Conservation (phyloP, 2,888 invertebrate genomes). For the Rotaria magnacalcarata region DNA sequence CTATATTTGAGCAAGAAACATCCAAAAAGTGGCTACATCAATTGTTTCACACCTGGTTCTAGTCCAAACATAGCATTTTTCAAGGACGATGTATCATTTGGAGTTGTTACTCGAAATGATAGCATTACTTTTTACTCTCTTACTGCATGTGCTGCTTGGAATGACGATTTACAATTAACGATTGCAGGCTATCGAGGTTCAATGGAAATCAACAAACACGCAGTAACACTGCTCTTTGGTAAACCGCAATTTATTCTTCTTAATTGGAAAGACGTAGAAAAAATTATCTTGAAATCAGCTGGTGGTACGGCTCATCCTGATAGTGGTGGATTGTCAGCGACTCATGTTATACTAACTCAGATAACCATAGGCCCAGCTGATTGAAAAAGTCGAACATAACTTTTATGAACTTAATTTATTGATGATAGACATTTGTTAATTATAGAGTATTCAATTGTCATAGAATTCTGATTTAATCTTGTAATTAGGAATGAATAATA, state of each 20-base stretch:
- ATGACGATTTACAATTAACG: neutral
- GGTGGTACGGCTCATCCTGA: neutral
- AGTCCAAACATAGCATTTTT: neutral
- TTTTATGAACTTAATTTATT: no score
- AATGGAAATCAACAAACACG: neutral
- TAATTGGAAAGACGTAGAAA: neutral
- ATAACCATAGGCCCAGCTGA: neutral
- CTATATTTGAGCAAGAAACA: neutral
- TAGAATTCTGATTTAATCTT: no score
- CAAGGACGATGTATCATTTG: neutral
- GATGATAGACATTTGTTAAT: no score
- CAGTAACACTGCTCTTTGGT: neutral
- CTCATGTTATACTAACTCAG: neutral
- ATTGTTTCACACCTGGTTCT: no score
- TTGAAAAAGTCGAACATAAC: no score
- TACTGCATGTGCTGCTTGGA: neutral
- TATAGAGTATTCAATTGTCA: no score
- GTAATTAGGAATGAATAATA: no score
- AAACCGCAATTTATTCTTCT: neutral
- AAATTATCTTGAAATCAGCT: neutral
- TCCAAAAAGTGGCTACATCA: neutral
- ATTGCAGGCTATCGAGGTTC: neutral
- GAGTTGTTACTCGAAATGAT: neutral
- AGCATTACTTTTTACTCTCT: neutral
- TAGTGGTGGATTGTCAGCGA: neutral